A percentile compares a stretch with the other conserved stretches of the same genome.
These are phyloP conservation scores for Phyllopteryx taeniolatus DNA, from an alignment of 2,113 vertebrate species.

Conservation along the genomic window DNA sequence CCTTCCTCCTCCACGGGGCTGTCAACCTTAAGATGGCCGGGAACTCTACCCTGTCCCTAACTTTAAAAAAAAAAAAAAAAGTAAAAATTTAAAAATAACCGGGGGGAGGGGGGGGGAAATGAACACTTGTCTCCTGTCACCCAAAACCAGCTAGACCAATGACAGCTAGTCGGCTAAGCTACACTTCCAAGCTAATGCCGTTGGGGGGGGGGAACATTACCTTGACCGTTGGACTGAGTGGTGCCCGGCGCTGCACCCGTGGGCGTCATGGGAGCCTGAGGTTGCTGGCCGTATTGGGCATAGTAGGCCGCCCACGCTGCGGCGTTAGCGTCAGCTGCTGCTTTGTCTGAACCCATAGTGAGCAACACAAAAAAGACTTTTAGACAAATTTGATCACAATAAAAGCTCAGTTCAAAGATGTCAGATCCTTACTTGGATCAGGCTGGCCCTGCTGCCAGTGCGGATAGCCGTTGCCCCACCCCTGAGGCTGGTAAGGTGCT, in stretches of 20 bases:
- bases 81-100: background rate
- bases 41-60: constrained; percentile 47
- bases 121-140: constrained; percentile 19
- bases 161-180: constrained; percentile 31
- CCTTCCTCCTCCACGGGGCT: constrained; percentile 58
- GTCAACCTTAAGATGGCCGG: constrained; percentile 45
- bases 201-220: constrained; percentile 63
- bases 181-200: background rate
- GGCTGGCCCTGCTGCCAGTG: constrained; percentile 97
- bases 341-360: constrained; percentile 79
- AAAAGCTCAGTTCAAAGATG: too few relatives aligned
- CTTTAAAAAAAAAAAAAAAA: constrained; percentile 16
- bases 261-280: constrained; percentile 90
- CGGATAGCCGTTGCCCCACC: constrained; percentile 96
- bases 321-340: constrained; percentile 94
- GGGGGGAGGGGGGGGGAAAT: background rate
- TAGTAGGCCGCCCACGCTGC: constrained; percentile 99
- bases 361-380: background rate
- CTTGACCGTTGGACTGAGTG: constrained; percentile 92
- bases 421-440: constrained; percentile 86
- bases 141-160: constrained; percentile 16
- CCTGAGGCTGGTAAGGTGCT: constrained; percentile 93
- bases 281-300: constrained; percentile 96
- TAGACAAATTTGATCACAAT: background rate
- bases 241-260: constrained; percentile 85